A percentile compares a stretch with the other conserved stretches of the same genome.
phyloP scores from a whole-genome alignment of 1,140 invertebrate genomes.

The Drosophila orena region DNA sequence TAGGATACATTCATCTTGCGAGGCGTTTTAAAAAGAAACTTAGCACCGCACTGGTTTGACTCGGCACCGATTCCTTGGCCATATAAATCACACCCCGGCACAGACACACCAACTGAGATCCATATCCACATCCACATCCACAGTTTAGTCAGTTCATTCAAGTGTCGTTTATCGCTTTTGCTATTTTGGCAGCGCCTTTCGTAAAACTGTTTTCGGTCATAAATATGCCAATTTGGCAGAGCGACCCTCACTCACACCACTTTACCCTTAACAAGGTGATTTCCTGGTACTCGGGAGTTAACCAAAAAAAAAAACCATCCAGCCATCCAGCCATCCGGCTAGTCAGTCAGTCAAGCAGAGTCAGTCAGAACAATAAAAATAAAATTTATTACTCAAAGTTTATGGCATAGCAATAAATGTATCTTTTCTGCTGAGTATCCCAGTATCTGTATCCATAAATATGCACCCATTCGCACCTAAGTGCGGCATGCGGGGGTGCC shows the following conservation, averaged over 20 bases:
- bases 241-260: neutral
- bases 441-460: constrained; percentile 70
- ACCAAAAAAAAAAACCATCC: neutral
- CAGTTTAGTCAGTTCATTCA: constrained; percentile 70
- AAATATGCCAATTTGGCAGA: constrained; percentile 77
- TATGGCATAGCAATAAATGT: constrained; percentile 81
- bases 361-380: constrained; percentile 76
- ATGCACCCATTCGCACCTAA: constrained; percentile 78
- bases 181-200: constrained; percentile 69
- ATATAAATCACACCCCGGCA: constrained; percentile 44
- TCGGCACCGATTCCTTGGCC: constrained; percentile 19
- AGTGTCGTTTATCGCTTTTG: constrained; percentile 80
- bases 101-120: constrained; percentile 2
- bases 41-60: constrained; percentile 6
- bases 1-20: constrained; percentile 57
- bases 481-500: constrained; percentile 27
- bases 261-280: constrained; percentile 27
- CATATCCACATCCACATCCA: neutral
- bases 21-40: constrained; percentile 41
- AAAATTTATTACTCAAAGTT: constrained; percentile 79
- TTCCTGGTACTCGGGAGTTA: constrained; percentile 8
- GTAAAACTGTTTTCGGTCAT: constrained; percentile 67
- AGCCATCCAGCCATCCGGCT: constrained; percentile 10
- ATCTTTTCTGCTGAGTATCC: constrained; percentile 65
- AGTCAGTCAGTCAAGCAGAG: constrained; percentile 57